Evolutionary conservation across 2,888 invertebrate genomes (phyloP).

Genomic region (Callyntrura guangdongensis): DNA sequence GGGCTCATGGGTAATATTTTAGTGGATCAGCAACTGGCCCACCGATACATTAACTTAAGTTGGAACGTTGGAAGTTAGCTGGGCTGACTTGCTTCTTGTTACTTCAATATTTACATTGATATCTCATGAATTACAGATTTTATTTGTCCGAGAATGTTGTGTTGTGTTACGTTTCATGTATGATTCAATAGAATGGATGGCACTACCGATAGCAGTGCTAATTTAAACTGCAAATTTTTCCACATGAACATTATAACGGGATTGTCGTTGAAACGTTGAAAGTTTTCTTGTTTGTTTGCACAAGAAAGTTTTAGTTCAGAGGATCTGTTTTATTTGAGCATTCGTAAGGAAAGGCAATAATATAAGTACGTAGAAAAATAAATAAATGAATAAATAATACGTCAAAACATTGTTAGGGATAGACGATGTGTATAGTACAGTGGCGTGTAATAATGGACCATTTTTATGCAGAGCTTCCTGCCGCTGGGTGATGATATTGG

Average conservation of each 20-base stretch:
- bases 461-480: not conserved
- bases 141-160: not conserved
- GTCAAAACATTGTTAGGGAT: too few relatives aligned
- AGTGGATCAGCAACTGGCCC: too few relatives aligned
- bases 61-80: not conserved
- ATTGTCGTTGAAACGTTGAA: not conserved
- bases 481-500: conserved; percentile 65
- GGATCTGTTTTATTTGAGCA: conserved; percentile 2
- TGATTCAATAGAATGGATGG: too few relatives aligned
- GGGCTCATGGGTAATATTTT: too few relatives aligned
- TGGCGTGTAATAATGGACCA: not conserved
- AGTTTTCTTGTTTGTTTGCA: not conserved
- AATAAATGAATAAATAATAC: not conserved
- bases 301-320: not conserved
- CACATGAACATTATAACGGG: conserved; percentile 15
- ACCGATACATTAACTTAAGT: too few relatives aligned
- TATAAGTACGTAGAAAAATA: not conserved
- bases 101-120: too few relatives aligned
- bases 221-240: conserved; percentile 19
- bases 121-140: too few relatives aligned
- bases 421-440: too few relatives aligned
- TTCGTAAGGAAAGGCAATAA: not conserved
- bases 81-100: not conserved
- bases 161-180: not conserved
- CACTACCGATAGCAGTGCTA: conserved; percentile 11